Evolutionary conservation across 2,113 vertebrate genomes (phyloP).

Genomic region (Enhydra lutris): DNA sequence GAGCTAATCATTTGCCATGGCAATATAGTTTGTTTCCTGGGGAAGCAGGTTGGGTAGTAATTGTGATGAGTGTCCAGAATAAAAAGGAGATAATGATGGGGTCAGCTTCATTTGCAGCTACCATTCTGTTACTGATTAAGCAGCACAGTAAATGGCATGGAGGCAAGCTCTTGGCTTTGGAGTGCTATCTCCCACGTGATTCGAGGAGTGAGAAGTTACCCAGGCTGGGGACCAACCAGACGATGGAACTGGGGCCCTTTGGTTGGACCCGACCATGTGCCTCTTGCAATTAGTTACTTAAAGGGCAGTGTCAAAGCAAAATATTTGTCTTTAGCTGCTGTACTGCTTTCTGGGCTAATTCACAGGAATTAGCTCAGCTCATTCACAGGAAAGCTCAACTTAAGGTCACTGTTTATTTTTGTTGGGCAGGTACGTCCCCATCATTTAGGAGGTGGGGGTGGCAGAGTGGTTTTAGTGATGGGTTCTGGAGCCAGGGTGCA

Average conservation of each 20-base stretch:
- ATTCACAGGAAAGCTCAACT: background rate
- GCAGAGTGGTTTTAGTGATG: background rate
- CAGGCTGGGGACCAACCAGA: background rate
- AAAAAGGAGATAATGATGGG: background rate
- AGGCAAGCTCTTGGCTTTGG: background rate
- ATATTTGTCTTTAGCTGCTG: background rate
- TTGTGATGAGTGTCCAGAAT: background rate
- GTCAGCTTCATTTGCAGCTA: background rate
- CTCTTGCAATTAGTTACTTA: background rate
- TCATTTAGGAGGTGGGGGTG: background rate
- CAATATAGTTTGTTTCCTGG: background rate
- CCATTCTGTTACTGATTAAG: background rate
- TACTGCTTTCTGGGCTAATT: background rate
- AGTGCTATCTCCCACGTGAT: background rate
- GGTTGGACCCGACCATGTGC: background rate
- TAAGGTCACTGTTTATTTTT: background rate
- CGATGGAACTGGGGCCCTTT: background rate
- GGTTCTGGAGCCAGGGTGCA: background rate
- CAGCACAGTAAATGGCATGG: background rate
- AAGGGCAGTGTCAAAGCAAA: background rate
- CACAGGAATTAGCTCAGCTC: too few relatives aligned
- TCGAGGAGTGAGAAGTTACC: background rate
- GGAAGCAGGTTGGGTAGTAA: background rate
- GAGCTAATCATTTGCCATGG: background rate
- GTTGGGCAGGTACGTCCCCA: background rate